Percentiles rank a stretch among this genome's conserved stretches.
Evolutionary conservation across 1,140 invertebrate species (phyloP).

Genomic region (Drosophila repletoides): DNA sequence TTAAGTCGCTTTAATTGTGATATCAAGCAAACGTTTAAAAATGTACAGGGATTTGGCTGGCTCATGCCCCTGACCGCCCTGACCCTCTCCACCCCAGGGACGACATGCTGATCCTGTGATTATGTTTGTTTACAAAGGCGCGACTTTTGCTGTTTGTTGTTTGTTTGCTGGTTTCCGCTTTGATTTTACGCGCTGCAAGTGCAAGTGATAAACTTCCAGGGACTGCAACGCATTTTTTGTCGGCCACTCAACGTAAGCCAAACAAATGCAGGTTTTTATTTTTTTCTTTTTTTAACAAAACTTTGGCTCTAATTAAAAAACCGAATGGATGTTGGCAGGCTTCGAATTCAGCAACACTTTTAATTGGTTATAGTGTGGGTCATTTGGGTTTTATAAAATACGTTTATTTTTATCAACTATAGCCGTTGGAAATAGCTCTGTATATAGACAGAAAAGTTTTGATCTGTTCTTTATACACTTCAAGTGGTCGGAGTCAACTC

Average conservation of each 20-base stretch:
- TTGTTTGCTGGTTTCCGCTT: conserved; percentile 59
- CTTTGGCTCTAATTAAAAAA: too few relatives aligned
- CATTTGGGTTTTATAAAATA: neutral
- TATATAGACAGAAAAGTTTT: too few relatives aligned
- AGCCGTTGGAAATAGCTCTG: too few relatives aligned
- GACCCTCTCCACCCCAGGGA: neutral
- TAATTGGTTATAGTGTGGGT: neutral
- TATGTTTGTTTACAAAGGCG: conserved; percentile 75
- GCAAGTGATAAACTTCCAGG: conserved; percentile 5
- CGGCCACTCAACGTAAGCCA: neutral
- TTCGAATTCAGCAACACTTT: neutral
- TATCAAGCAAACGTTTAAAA: conserved; percentile 79
- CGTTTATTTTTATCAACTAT: neutral
- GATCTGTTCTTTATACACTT: too few relatives aligned
- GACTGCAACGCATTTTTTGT: conserved; percentile 11
- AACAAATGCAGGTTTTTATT: neutral
- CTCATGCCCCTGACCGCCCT: conserved; percentile 23
- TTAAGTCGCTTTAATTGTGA: conserved; percentile 81
- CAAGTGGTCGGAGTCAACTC: too few relatives aligned
- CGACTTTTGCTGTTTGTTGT: conserved; percentile 72
- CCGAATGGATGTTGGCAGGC: too few relatives aligned
- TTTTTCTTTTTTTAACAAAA: neutral
- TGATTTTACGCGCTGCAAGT: conserved; percentile 48
- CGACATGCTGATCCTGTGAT: conserved; percentile 72
- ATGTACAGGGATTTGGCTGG: conserved; percentile 55